phyloP scores from a whole-genome alignment of 2,797 vertebrate genomes.

The Molossus alvarezi region DNA sequence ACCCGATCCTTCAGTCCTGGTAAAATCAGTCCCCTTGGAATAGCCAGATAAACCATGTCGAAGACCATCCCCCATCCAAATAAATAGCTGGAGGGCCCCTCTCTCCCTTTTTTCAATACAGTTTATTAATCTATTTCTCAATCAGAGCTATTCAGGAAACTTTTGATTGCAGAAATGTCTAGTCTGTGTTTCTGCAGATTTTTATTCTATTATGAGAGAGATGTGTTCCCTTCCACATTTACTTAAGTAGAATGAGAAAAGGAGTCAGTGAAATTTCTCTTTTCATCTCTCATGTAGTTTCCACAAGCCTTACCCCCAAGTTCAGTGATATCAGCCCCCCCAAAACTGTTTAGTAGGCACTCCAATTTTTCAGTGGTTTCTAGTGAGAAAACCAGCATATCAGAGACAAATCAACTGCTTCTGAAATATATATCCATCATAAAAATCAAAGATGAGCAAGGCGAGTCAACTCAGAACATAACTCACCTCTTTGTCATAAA shows the following conservation, averaged over 20 bases:
- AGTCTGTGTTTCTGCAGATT: not conserved
- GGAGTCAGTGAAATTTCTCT: not conserved
- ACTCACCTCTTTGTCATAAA: not conserved
- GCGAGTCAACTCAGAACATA: not conserved
- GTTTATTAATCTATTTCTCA: not conserved
- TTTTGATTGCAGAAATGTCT: not conserved
- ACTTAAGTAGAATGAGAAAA: not conserved
- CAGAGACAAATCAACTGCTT: not conserved
- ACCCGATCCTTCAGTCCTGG: not conserved
- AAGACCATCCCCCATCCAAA: not conserved
- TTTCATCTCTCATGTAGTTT: not conserved
- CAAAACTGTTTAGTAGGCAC: not conserved
- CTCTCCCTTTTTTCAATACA: not conserved
- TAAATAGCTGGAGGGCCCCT: not conserved
- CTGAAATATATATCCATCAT: not conserved
- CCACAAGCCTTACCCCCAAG: not conserved
- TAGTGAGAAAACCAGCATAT: not conserved
- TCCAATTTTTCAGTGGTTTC: not conserved
- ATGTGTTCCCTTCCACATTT: not conserved
- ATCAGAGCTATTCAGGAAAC: not conserved
- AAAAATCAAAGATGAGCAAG: not conserved
- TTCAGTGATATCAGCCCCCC: not conserved
- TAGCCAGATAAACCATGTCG: not conserved
- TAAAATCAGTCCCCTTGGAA: not conserved
- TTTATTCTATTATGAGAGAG: not conserved